Evolutionary conservation across 1,140 invertebrate genomes (phyloP).

Genomic region (Heliconius hermathena): DNA sequence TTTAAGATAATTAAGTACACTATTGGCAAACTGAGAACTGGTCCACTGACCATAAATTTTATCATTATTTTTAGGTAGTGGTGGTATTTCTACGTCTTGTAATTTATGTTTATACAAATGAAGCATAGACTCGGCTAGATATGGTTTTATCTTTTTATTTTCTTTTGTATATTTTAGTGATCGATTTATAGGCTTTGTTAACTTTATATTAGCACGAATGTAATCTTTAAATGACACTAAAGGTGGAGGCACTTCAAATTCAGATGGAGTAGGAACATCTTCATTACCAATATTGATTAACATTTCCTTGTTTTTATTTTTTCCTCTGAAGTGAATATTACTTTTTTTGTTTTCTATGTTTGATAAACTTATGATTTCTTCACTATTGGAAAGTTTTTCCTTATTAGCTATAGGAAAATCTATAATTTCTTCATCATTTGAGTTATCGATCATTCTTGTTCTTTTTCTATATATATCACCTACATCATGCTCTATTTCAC

Average conservation of each 20-base stretch:
- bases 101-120: conserved; percentile 29
- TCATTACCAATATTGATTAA: conserved; percentile 38
- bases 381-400: conserved; percentile 39
- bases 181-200: conserved; percentile 9
- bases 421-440: conserved; percentile 48
- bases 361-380: conserved; percentile 52
- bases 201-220: conserved; percentile 30
- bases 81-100: conserved; percentile 54
- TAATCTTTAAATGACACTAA: conserved; percentile 34
- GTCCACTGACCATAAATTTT: conserved; percentile 69
- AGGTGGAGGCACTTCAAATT: conserved; percentile 62
- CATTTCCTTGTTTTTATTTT: conserved; percentile 26
- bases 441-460: conserved; percentile 24
- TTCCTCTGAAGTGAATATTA: conserved; percentile 47
- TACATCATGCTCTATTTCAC: conserved; percentile 51
- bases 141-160: not conserved
- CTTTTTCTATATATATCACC: conserved; percentile 34
- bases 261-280: conserved; percentile 46
- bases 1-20: conserved; percentile 70
- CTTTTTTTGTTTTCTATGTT: conserved; percentile 48
- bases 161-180: not conserved
- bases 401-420: conserved; percentile 35
- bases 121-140: not conserved
- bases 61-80: conserved; percentile 45
- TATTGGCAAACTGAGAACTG: conserved; percentile 65